Base-by-base conservation (phyloP, 2,797 vertebrate genomes). In the Cuniculus paca region DNA sequence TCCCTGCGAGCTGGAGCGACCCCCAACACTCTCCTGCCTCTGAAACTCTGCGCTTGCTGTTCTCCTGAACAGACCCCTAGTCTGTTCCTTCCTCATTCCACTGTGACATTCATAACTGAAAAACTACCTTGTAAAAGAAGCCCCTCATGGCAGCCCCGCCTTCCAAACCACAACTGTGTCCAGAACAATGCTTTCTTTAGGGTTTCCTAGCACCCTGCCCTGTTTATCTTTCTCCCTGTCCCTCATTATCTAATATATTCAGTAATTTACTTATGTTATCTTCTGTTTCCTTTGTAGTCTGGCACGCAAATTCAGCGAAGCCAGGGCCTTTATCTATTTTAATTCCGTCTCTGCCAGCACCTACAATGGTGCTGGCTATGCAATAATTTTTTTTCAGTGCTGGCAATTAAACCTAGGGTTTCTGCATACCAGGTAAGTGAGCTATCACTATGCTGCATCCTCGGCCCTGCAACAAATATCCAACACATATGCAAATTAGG, bases 61-160 rank as follows among this genome's bases (percentile, higher is more conserved):
- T 87, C 56, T 72, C 60, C 77, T 39, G 61, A 68, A 42, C 26
- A 68, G 6, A 22, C 52, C 78, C 8, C 1, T 45, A 36, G 20
- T 39, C 31, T 58, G 26, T 24, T 72, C 39, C 61, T 16, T n/a
- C 61, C 20, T n/a, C 34, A 31, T 22, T 81, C 20, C 1, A 4
- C 31, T 36, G 31, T 7, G 6, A 94, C 96, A 26, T 52, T 48
- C 52, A 92, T 50, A 70, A 74, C 45, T 84, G 56, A 83, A 72
- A 92, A 90, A 48, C 58, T 50, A 93, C 20, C 48, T 31, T 58
- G 22, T 54, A 80, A 89, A 86, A 80, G n/a, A 82, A 54, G 75
- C 13, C 6, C 31, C 79, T 22, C 74, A n/a, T 39, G 65, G 82
- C 34, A 45, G 34, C 8, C 16, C 34, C 24, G 31, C 22, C 52